A percentile compares a stretch with the other conserved stretches of the same genome.
phyloP scores from a whole-genome alignment of 2,888 invertebrate genomes.

The Coremacera marginata region DNA sequence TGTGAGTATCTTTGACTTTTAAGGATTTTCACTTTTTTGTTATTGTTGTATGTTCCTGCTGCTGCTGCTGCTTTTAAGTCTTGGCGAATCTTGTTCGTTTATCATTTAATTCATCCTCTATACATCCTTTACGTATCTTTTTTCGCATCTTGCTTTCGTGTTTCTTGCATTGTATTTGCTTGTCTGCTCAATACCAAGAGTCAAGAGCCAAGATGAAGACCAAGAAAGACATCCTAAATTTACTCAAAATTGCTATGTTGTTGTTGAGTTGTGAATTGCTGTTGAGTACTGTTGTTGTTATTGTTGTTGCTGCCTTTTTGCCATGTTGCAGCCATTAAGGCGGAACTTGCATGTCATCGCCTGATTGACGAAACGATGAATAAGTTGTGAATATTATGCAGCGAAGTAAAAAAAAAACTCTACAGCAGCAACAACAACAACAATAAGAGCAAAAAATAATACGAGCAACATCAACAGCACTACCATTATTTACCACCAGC shows the following conservation, averaged over 20 bases:
- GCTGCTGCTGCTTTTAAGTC: not conserved
- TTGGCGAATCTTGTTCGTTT: not conserved
- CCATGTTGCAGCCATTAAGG: slow-evolving; percentile 52
- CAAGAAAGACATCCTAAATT: slow-evolving; percentile 43
- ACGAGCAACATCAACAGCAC: slow-evolving; percentile 9
- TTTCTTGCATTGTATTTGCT: slow-evolving; percentile 28
- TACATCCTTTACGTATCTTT: not conserved
- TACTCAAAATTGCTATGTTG: slow-evolving; percentile 38
- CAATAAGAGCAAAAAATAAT: not conserved
- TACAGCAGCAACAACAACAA: slow-evolving; percentile 32
- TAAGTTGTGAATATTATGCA: slow-evolving; percentile 51
- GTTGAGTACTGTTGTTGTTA: slow-evolving; percentile 20
- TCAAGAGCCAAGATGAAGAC: not conserved
- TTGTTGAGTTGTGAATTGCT: slow-evolving; percentile 11
- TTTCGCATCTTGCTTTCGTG: slow-evolving; percentile 23
- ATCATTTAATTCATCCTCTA: not conserved
- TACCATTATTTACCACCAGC: slow-evolving; percentile 15
- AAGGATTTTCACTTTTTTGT: slow-evolving; percentile 8
- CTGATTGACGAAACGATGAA: slow-evolving; percentile 63
- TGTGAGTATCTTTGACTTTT: not conserved
- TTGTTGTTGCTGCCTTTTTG: slow-evolving; percentile 20
- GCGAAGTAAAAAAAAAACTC: slow-evolving; percentile 22
- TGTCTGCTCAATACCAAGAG: not conserved
- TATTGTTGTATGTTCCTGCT: slow-evolving; percentile 1
- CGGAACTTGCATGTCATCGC: slow-evolving; percentile 62